A percentile compares a stretch with the other conserved stretches of the same genome.
Conservation (phyloP, 1,140 invertebrate genomes). For the Zaprionus africanus region DNA sequence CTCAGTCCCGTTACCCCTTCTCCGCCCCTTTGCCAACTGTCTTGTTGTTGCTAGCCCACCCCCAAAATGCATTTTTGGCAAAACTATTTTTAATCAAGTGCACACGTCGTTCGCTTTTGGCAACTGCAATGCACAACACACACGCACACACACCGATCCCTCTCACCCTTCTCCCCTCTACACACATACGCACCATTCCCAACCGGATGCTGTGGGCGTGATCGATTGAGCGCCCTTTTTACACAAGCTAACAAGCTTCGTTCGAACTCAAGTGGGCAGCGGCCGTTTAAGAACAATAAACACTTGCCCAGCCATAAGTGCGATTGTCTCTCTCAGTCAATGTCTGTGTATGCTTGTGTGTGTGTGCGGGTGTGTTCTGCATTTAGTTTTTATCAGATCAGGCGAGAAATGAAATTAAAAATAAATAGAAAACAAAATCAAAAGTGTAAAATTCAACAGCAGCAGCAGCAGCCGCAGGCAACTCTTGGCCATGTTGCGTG, state of each 20-base stretch:
- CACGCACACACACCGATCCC: neutral
- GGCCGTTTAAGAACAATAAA: constrained; percentile 53
- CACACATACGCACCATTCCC: neutral
- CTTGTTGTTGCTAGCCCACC: constrained; percentile 46
- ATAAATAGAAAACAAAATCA: constrained; percentile 68
- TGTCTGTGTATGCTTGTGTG: neutral
- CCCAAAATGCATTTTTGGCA: constrained; percentile 58
- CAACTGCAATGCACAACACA: constrained; percentile 52
- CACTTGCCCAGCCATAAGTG: constrained; percentile 66
- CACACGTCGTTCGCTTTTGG: constrained; percentile 55
- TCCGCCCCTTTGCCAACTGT: neutral
- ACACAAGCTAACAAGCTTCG: constrained; percentile 51
- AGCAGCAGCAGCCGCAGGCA: constrained; percentile 1
- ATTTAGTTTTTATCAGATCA: constrained; percentile 66
- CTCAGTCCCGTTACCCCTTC: neutral
- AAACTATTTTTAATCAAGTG: constrained; percentile 78
- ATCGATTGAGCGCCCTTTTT: constrained; percentile 32
- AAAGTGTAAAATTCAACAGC: constrained; percentile 78
- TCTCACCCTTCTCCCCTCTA: too few relatives aligned
- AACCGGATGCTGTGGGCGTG: constrained; percentile 42
- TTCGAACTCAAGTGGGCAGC: constrained; percentile 44
- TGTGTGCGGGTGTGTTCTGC: constrained; percentile 15
- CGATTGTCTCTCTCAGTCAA: neutral
- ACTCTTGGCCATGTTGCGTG: constrained; percentile 70
- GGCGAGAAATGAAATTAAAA: constrained; percentile 69